Conservation (phyloP, 2,113 vertebrate species). For the Zonotrichia leucophrys region DNA sequence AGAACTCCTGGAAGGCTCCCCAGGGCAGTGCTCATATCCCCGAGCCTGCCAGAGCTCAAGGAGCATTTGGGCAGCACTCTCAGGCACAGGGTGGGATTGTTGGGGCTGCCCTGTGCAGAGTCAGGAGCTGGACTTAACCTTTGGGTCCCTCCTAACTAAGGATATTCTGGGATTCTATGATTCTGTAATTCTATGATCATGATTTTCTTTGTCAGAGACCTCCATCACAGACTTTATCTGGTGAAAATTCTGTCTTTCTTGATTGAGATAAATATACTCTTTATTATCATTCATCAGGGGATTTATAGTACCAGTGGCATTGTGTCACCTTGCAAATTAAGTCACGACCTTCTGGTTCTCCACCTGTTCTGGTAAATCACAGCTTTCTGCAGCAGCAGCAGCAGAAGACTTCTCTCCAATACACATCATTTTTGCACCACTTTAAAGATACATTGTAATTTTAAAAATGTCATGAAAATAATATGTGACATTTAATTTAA, state of each 20-base stretch:
- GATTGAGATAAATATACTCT: neutral
- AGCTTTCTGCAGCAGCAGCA: neutral
- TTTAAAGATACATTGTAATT: neutral
- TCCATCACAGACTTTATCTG: neutral
- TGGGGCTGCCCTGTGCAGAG: neutral
- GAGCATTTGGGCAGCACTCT: neutral
- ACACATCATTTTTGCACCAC: neutral
- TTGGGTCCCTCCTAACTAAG: neutral
- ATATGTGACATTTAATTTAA: neutral
- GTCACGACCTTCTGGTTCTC: neutral
- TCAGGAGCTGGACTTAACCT: neutral
- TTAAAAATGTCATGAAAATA: neutral
- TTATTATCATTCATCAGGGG: neutral
- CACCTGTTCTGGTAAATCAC: neutral
- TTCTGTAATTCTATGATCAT: too few relatives aligned
- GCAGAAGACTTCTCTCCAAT: neutral
- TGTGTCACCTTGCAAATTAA: neutral
- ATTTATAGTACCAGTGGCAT: neutral
- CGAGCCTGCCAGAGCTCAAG: neutral
- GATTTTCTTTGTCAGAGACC: neutral
- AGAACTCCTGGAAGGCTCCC: neutral
- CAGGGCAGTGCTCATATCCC: too few relatives aligned
- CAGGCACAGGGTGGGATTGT: neutral
- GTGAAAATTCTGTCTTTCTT: neutral
- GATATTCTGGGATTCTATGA: neutral